Evolutionary conservation across 2,113 vertebrate genomes (phyloP), one percentile per base, ranked within the genome.

Genomic region (Xiphorhynchus elegans): DNA sequence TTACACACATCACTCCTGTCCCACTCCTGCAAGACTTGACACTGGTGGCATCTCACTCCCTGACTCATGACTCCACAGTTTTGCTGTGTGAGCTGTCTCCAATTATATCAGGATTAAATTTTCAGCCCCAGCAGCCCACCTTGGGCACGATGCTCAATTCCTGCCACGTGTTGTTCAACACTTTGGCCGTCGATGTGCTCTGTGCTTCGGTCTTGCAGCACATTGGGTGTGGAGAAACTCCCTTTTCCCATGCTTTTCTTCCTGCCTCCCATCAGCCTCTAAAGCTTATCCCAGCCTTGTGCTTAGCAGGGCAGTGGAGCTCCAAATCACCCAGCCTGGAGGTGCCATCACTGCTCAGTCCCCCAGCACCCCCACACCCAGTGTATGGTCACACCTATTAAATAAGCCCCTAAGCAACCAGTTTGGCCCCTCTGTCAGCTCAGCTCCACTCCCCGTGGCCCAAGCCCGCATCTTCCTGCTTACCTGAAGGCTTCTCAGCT

Each of bases 161-260:
- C 91, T 69, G 15, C 4, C 1, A 10, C 0, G 0, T 2, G 0
- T 12, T 66, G 35, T 82, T 53, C 49, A 35, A 15, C 19, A 17
- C 53, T 50, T 3, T 78, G 64, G 29, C 68, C 84, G 44, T 29
- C 0, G 0, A 12, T 28, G 23, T 13, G 40, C 13, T 10, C 62
- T 55, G 25, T 2, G 11, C 53, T 75, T 31, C 1, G 0, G 4
- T 63, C 60, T 70, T 13, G 23, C 40, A 58, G 58, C 73, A 80
- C 40, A 26, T 56, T 16, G 55, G 35, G 20, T 2, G 0, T 40
- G 58, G 66, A 33, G 17, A 79, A 87, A 64, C 24, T 63, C 67
- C 18, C 10, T 63, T 74, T 86, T 64, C 23, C 37, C 63, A 37
- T 55, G 53, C 19, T 76, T 84, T 83, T 69, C 44, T 84, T 68